Base-by-base conservation (phyloP, 2,888 invertebrate species). In the Lycophotia porphyrea region DNA sequence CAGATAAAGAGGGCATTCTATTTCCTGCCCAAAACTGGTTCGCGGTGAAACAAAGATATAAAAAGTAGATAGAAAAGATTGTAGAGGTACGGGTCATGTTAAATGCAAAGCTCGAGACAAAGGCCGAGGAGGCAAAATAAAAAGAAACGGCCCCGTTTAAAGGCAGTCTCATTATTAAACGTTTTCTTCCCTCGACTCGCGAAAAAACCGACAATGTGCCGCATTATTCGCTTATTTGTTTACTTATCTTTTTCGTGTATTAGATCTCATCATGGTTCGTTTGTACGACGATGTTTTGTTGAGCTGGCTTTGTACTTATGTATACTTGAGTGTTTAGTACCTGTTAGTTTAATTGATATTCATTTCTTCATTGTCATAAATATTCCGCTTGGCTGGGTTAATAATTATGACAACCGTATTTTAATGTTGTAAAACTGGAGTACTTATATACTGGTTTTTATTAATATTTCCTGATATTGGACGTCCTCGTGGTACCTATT, bases 91-190 rank as follows among this genome's bases (percentile, higher is more conserved):
- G 76, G 84, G 88, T 87, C 88, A 87, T 87, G 86, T 85, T 87
- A 87, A 89, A 89, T 88, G 92, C 89, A 92, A 90, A 90, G 82
- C 88, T 81, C 88, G 87, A 93, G 89, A 93, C 91, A 91, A 92
- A 92, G 91, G 90, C 88, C 90, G 84, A 87, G 86, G 87, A 88
- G 88, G 89, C 87, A 81, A 91, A 93, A 94, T 94, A 93, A 94
- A 94, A 94, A 91, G 90, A 89, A 93, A 94, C 87, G 82, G 90
- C 81, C 76, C 81, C 92, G 91, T 91, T 93, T 93, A 92, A 92
- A 90, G 91, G 88, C 92, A 89, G 91, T 90, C 92, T 92, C 92
- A 93, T 93, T 94, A 93, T 94, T 93, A 94, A 93, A 92, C 91
- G 92, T 87, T 94, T 92, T 92, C 90, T 92, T 91, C 87, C 88